phyloP scores from a whole-genome alignment of 1,140 invertebrate species.

The Drosophila bocqueti region DNA sequence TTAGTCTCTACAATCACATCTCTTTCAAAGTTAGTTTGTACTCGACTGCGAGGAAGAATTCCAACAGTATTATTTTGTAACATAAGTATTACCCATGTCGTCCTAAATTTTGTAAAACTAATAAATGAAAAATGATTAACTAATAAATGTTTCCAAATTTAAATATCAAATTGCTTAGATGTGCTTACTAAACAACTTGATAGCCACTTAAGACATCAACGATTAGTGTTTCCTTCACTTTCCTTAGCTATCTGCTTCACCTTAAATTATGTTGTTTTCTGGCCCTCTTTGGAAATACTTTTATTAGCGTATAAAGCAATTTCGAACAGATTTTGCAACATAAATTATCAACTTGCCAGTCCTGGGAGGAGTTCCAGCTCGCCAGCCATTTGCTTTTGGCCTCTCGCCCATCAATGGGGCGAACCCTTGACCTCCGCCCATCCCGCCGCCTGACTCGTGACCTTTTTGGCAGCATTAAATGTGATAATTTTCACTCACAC shows the following conservation, averaged over 20 bases:
- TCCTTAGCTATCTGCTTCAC: slow-evolving; percentile 8
- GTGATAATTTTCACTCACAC: slow-evolving; percentile 74
- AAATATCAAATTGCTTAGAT: neutral
- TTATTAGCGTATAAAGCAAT: slow-evolving; percentile 73
- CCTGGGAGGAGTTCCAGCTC: slow-evolving; percentile 8
- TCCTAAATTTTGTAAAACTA: neutral
- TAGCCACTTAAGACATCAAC: neutral
- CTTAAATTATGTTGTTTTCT: slow-evolving; percentile 61
- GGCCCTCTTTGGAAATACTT: slow-evolving; percentile 42
- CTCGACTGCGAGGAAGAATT: too few species aligned
- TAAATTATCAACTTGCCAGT: slow-evolving; percentile 66
- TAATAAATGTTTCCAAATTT: neutral
- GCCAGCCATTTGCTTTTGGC: slow-evolving; percentile 44
- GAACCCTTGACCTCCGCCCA: slow-evolving; percentile 11
- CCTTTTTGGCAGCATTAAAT: slow-evolving; percentile 81
- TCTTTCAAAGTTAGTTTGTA: too few species aligned
- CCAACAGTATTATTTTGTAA: neutral
- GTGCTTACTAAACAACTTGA: neutral
- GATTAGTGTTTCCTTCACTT: slow-evolving; percentile 11
- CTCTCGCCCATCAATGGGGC: slow-evolving; percentile 49
- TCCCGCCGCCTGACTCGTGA: slow-evolving; percentile 50
- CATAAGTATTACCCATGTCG: neutral
- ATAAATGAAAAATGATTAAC: neutral
- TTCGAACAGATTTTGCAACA: slow-evolving; percentile 73
- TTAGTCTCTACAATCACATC: neutral